Base-by-base conservation (phyloP, 2,113 vertebrate species). In the Bothrops jararaca region DNA sequence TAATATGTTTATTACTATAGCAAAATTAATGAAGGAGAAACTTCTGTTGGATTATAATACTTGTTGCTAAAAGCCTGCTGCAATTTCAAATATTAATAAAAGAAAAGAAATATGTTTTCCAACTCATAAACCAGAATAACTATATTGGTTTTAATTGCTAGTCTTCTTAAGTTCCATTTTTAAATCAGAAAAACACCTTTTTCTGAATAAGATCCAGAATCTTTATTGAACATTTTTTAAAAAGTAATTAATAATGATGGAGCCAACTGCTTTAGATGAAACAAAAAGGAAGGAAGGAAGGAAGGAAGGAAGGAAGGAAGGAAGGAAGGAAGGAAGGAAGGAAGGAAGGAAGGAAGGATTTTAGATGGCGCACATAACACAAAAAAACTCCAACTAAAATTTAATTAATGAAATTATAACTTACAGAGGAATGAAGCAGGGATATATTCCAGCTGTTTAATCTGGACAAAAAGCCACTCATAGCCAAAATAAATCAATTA, bases 101-200 rank as follows among this genome's bases (percentile, higher is more conserved):
- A 48, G 50, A 89, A 34, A 23, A 48, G 34, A 13, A 24, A 39
- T 11, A 54, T 74, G 93, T 94, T 96, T 90, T 88, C 92, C 53
- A 34, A 56, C 54, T 22, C 1, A 20, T 90, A 94, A 93, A 48
- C 22, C 92, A 93, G n/a, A 2, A 94, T 91, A 93, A 22, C 29
- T 24, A 69, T 64, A 34, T 13, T 50, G 29, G 1, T 4, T 57
- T 58, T 45, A 69, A 60, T 0, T 15, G 58, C 26, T 56, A 90
- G 9, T 85, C 4, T 52, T 90, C 52, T 2, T 42, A 2, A 53
- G 23, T 9, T 86, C 24, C 52, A 88, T 94, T 94, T 92, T 53
- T 88, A 13, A 92, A 93, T 48, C 93, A 89, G 10, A 42, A 80
- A 80, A 42, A 80, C 34, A 42, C 74, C 34, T 80, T 39, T 24